Conservation (phyloP, 2,888 invertebrate genomes). For the Amiota minor region DNA sequence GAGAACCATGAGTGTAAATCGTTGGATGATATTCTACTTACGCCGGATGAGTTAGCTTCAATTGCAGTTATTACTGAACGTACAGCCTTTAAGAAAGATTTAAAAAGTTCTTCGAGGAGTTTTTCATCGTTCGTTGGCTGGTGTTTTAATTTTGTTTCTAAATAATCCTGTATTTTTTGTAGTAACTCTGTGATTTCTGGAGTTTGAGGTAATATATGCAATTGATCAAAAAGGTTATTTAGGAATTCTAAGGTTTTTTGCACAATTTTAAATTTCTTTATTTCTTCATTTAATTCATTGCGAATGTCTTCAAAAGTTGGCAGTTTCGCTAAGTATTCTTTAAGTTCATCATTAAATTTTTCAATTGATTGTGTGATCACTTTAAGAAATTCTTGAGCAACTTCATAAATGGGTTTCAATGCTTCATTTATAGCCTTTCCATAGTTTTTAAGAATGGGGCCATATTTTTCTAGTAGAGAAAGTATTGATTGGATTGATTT, state of each 20-base stretch:
- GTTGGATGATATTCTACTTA: slow-evolving; percentile 28
- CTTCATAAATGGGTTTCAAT: slow-evolving; percentile 68
- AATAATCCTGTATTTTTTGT: slow-evolving; percentile 77
- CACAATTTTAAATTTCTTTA: slow-evolving; percentile 75
- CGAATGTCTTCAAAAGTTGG: slow-evolving; percentile 70
- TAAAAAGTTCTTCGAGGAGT: slow-evolving; percentile 78
- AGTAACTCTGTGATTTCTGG: slow-evolving; percentile 79
- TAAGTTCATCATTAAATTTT: slow-evolving; percentile 59
- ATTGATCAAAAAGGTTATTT: slow-evolving; percentile 75
- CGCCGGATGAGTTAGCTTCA: slow-evolving; percentile 39
- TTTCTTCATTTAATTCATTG: slow-evolving; percentile 52
- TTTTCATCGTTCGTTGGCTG: slow-evolving; percentile 77
- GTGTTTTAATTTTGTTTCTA: slow-evolving; percentile 79
- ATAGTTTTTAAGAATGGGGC: slow-evolving; percentile 66
- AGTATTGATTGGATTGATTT: slow-evolving; percentile 50
- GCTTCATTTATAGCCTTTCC: slow-evolving; percentile 71
- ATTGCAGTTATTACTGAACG: slow-evolving; percentile 73
- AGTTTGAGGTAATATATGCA: slow-evolving; percentile 78
- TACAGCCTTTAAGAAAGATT: slow-evolving; percentile 76
- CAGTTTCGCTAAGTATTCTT: slow-evolving; percentile 76
- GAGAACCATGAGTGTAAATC: slow-evolving; percentile 46
- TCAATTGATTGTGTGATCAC: slow-evolving; percentile 63
- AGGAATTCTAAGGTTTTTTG: slow-evolving; percentile 76
- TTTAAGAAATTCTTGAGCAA: slow-evolving; percentile 73
- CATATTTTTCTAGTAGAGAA: slow-evolving; percentile 64